A percentile compares a stretch with the other conserved stretches of the same genome.
These are phyloP conservation scores for Eumacrocentrus americanus DNA, from an alignment of 2,888 invertebrate species.

Conservation along the genomic window DNA sequence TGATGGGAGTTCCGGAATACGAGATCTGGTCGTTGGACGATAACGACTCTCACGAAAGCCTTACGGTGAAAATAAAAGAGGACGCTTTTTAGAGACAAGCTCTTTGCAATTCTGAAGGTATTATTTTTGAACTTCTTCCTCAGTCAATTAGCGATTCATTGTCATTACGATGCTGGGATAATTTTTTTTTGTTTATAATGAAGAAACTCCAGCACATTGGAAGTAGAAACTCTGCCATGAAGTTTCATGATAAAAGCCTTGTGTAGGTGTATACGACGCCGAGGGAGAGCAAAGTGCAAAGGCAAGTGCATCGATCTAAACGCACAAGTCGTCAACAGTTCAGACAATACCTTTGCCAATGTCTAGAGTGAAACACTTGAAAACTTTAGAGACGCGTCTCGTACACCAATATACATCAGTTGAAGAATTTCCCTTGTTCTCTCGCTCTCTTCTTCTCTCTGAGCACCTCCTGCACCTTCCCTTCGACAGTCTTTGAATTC, in stretches of 20 bases:
- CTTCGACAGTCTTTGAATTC: slow-evolving; percentile 14
- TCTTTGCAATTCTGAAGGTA: slow-evolving; percentile 1
- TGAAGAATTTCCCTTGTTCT: slow-evolving; percentile 4
- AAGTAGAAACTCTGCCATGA: background rate
- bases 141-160: slow-evolving; percentile 7
- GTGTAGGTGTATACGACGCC: background rate
- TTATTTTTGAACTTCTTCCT: background rate
- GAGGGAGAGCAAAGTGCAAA: slow-evolving; percentile 6
- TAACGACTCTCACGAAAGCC: slow-evolving; percentile 8
- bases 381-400: slow-evolving; percentile 1
- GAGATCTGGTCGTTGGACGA: slow-evolving; percentile 7
- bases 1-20: slow-evolving; percentile 2
- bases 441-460: background rate
- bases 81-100: background rate
- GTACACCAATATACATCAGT: background rate
- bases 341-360: slow-evolving; percentile 8
- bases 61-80: background rate
- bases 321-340: slow-evolving; percentile 12
- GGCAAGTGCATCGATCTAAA: slow-evolving; percentile 18
- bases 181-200: background rate
- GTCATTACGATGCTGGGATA: background rate
- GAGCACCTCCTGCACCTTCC: too few relatives aligned
- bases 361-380: slow-evolving; percentile 1
- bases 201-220: background rate
- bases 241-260: background rate